Conservation (phyloP, 2,113 vertebrate genomes). For the Grammomys surdaster region DNA sequence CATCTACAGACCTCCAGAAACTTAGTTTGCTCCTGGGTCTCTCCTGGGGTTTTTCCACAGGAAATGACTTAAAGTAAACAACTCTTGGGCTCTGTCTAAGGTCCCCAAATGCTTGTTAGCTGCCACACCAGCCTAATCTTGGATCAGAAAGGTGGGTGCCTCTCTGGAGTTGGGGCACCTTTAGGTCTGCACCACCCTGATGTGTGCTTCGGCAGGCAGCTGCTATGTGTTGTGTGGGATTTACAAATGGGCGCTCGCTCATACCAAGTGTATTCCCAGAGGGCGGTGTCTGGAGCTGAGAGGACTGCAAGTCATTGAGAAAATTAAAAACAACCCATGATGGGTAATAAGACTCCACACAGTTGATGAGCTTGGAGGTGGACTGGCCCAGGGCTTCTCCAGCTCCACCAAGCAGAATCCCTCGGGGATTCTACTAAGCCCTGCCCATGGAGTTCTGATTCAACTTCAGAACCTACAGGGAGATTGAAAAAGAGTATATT, state of each 20-base stretch:
- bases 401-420: neutral
- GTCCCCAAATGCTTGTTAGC: neutral
- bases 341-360: neutral
- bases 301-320: neutral
- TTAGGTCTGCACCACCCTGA: neutral
- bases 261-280: neutral
- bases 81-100: neutral
- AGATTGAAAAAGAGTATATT: neutral
- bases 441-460: neutral
- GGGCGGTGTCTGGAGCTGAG: neutral
- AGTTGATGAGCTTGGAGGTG: neutral
- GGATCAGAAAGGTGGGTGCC: neutral
- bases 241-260: neutral
- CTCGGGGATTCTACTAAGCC: neutral
- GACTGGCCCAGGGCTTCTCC: neutral
- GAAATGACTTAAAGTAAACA: neutral
- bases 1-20: neutral
- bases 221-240: neutral
- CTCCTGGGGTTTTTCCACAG: neutral
- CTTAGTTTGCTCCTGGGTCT: neutral
- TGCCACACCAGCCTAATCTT: neutral
- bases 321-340: neutral
- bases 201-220: neutral
- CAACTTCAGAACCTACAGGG: neutral
- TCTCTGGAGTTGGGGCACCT: neutral